Evolutionary conservation across 2,797 vertebrate species (phyloP), one percentile per base, ranked within the genome.

Genomic region (Acanthurus leucopareius): DNA sequence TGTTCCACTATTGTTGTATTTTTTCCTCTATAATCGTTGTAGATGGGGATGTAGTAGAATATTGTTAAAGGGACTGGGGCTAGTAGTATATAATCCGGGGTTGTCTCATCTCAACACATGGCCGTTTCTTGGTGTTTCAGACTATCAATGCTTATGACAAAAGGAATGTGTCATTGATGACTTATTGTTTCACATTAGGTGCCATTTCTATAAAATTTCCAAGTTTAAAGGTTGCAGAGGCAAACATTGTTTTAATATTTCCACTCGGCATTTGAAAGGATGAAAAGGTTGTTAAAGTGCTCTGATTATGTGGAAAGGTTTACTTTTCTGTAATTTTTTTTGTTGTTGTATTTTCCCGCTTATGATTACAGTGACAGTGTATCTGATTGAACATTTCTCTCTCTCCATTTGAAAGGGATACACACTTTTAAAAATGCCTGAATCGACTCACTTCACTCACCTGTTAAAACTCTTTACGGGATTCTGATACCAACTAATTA

Each of bases 11-110:
- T 87, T 86, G 54, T 84, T 88, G 85, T 94, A 80, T 91, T 87
- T 85, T 89, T 90, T 88, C 85, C 85, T 91, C 86, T 90, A 60
- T 94, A 90, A 93, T 94, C 75, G 89, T 94, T 82, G 84, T 93
- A 91, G 92, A 92, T 91, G 91, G 89, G 91, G 91, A 92, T 93
- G 83, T 92, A 92, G 90, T 94, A 91, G 92, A 91, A 85, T 92
- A 88, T 90, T 84, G 66, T 91, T 72, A 77, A 88, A 88, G 87
- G 89, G 84, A 90, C 70, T 76, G 89, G 88, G 92, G 86, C 80
- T 89, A 70, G 85, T 92, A 91, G 88, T 84, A 73, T 87, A 83
- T 88, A 86, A 88, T 87, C 77, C 6, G 48, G 82, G 83, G 82
- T 88, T 86, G 86, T 93, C 90, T 93, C 86, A 79, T 93, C 85